These are phyloP conservation scores for Chalcosyrphus nemorum DNA, from an alignment of 2,888 invertebrate genomes.

Conservation along the genomic window DNA sequence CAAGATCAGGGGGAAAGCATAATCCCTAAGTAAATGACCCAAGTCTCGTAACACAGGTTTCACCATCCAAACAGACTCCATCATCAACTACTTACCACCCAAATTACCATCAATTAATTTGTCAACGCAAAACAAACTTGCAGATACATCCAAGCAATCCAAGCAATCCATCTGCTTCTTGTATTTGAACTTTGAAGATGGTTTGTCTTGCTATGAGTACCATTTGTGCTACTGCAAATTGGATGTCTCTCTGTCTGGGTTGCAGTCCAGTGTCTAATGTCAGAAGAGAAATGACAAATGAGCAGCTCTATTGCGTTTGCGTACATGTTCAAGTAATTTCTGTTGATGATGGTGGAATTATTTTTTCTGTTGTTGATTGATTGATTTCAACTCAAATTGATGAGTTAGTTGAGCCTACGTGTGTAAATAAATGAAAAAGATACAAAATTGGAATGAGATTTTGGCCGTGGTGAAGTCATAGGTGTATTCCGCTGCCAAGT, in stretches of 20 bases:
- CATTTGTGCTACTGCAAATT: conserved; percentile 8
- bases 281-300: conserved; percentile 2
- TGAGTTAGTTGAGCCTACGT: neutral
- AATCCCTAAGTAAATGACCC: neutral
- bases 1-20: neutral
- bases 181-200: conserved; percentile 5
- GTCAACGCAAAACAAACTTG: neutral
- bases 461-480: neutral
- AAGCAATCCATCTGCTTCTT: neutral
- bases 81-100: neutral
- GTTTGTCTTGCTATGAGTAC: neutral
- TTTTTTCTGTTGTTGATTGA: neutral
- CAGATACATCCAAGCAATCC: too few relatives aligned
- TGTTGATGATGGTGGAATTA: neutral
- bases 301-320: neutral
- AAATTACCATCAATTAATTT: neutral
- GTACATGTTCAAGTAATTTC: neutral
- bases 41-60: neutral
- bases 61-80: neutral
- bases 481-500: neutral
- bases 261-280: neutral
- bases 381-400: neutral
- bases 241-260: neutral
- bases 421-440: neutral
- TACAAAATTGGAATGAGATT: too few relatives aligned